Conservation (phyloP, 2,888 invertebrate genomes). For the Sphecodes monilicornis region DNA sequence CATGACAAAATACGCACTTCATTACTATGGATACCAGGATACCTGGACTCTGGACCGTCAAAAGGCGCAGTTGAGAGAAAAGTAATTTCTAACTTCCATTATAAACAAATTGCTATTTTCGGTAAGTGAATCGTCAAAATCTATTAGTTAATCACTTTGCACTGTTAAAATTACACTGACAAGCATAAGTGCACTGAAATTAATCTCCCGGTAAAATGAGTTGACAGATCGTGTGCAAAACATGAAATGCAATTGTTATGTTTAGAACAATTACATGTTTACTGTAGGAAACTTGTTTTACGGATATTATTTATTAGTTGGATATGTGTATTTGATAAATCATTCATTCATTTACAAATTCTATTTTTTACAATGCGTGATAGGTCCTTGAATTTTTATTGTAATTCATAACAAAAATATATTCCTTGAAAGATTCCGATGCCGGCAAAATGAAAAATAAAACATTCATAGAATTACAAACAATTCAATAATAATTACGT, state of each 20-base stretch:
- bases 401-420: too few species aligned
- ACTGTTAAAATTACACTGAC: background rate
- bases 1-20: background rate
- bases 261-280: background rate
- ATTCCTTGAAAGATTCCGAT: background rate
- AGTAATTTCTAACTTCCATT: background rate
- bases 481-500: background rate
- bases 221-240: background rate
- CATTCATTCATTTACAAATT: background rate
- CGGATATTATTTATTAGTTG: background rate
- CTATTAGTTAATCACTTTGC: background rate
- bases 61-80: conserved; percentile 8
- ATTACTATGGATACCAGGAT: conserved; percentile 7
- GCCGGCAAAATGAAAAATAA: background rate
- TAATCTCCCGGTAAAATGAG: conserved; percentile 24
- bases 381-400: too few species aligned
- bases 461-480: background rate
- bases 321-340: background rate
- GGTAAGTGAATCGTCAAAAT: background rate
- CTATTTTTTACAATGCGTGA: background rate
- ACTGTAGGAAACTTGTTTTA: background rate
- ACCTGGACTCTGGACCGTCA: background rate
- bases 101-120: conserved; percentile 14
- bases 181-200: conserved; percentile 5
- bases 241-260: background rate